phyloP scores from a whole-genome alignment of 2,113 vertebrate species.

The Platanista minor region DNA sequence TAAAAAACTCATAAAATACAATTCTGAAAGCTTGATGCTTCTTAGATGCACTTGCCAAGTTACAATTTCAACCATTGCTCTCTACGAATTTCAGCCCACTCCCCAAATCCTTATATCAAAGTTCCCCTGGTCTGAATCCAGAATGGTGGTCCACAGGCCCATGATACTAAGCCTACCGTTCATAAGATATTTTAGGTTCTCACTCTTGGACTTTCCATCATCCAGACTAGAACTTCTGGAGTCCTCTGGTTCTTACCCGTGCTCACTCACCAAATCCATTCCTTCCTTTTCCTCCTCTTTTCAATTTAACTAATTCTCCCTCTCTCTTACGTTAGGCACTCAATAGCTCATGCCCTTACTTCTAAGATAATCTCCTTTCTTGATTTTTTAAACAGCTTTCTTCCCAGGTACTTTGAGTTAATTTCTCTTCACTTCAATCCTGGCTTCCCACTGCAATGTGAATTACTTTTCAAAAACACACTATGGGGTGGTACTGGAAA shows the following conservation, averaged over 20 bases:
- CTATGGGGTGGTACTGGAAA: neutral
- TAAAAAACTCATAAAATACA: neutral
- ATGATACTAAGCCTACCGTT: accelerated
- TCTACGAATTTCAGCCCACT: neutral
- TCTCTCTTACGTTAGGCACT: neutral
- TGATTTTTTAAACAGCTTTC: neutral
- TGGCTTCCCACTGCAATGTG: neutral
- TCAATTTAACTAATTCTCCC: neutral
- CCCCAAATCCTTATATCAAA: neutral
- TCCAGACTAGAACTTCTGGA: neutral
- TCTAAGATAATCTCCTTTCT: neutral
- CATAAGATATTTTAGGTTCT: accelerated
- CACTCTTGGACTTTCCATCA: neutral
- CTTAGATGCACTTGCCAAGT: neutral
- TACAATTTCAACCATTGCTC: accelerated
- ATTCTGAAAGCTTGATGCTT: neutral
- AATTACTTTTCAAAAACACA: neutral
- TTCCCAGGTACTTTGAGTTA: neutral
- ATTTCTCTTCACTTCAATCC: neutral
- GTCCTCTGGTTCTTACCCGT: neutral
- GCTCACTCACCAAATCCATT: neutral
- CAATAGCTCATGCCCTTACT: accelerated
- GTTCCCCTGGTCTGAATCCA: neutral
- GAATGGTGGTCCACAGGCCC: neutral
- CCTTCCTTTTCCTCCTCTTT: neutral